Conservation (phyloP, 1,140 invertebrate species). For the Orchesella cincta region DNA sequence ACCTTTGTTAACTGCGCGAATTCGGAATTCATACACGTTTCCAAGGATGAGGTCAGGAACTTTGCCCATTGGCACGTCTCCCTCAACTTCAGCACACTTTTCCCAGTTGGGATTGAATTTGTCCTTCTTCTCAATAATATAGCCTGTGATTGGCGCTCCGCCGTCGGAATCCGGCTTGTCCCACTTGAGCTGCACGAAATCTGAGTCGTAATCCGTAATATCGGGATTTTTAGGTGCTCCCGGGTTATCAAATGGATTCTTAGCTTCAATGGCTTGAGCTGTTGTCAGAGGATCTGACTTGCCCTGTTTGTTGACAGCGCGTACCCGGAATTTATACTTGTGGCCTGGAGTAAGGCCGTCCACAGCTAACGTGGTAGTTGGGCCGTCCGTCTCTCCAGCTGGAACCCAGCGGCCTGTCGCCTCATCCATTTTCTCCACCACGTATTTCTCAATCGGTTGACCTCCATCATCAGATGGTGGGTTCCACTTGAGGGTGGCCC, state of each 20-base stretch:
- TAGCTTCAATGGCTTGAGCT: constrained; percentile 87
- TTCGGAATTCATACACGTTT: constrained; percentile 89
- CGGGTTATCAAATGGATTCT: constrained; percentile 93
- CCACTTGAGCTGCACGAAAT: constrained; percentile 96
- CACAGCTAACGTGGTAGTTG: constrained; percentile 69
- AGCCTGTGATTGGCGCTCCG: constrained; percentile 85
- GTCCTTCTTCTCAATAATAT: constrained; percentile 94
- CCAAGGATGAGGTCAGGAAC: constrained; percentile 88
- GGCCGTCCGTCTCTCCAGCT: constrained; percentile 83
- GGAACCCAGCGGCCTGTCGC: constrained; percentile 89
- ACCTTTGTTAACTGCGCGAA: constrained; percentile 81
- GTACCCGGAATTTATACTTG: constrained; percentile 94
- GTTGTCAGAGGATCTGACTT: constrained; percentile 90
- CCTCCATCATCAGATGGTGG: constrained; percentile 89
- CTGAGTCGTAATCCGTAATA: constrained; percentile 86
- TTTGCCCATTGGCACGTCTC: constrained; percentile 77
- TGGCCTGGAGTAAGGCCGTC: constrained; percentile 82
- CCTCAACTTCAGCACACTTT: constrained; percentile 79
- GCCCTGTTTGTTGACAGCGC: constrained; percentile 88
- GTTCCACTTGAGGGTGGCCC: constrained; percentile 82
- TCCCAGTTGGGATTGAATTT: constrained; percentile 86
- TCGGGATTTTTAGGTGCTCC: constrained; percentile 83
- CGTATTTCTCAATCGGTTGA: constrained; percentile 83
- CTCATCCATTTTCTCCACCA: constrained; percentile 93
- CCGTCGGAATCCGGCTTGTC: constrained; percentile 78